phyloP scores from a whole-genome alignment of 1,140 invertebrate species.

The Cotesia vestalis region DNA sequence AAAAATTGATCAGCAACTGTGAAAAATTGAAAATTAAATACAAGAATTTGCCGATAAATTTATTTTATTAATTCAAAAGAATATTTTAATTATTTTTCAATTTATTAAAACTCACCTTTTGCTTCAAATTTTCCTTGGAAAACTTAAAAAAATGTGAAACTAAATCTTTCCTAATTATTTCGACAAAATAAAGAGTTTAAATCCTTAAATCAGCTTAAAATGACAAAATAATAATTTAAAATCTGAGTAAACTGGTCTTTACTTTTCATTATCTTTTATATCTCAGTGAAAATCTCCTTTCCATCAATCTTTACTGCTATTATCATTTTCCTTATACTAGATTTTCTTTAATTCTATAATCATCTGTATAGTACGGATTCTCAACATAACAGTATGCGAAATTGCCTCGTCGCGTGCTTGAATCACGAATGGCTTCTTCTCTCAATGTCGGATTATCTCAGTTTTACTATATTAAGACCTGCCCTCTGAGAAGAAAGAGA shows the following conservation, averaged over 20 bases:
- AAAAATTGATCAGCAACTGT: too few relatives aligned
- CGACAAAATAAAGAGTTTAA: too few relatives aligned
- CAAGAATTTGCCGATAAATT: too few relatives aligned
- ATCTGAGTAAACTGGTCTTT: constrained; percentile 2
- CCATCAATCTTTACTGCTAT: neutral
- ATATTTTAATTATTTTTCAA: too few relatives aligned
- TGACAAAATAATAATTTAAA: constrained; percentile 18
- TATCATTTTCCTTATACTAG: constrained; percentile 9
- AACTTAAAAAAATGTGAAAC: too few relatives aligned
- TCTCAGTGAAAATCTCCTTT: neutral
- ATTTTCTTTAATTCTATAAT: neutral
- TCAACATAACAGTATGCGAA: constrained; percentile 23
- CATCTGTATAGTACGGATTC: constrained; percentile 7
- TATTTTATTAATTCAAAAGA: too few relatives aligned
- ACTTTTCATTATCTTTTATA: neutral
- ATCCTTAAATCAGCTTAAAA: neutral
- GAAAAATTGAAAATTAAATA: too few relatives aligned
- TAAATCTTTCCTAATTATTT: too few relatives aligned
- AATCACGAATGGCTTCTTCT: constrained; percentile 30
- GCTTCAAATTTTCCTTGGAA: too few relatives aligned
- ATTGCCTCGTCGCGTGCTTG: constrained; percentile 32
- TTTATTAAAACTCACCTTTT: too few relatives aligned
- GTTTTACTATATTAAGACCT: constrained; percentile 30
- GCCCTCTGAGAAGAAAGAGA: constrained; percentile 18
- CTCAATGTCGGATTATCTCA: constrained; percentile 36